Base-by-base conservation (phyloP, 1,140 invertebrate species). In the Heliothis virescens region DNA sequence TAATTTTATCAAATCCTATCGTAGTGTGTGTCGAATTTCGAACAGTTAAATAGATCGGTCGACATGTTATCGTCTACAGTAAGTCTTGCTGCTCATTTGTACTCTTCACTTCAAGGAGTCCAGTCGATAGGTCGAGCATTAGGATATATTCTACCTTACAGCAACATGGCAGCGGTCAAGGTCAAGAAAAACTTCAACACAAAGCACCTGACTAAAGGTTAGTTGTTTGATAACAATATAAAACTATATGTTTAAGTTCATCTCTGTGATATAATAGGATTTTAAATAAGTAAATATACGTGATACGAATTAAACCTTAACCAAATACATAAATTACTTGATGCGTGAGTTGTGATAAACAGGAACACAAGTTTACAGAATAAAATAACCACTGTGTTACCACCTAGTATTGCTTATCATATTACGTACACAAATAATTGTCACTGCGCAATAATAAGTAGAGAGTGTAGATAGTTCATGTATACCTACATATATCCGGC, bases 1-100 rank as follows among this genome's bases (percentile, higher is more conserved):
- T 52, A 5, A 16, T 34, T 53, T 52, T 71, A n/a, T 53, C 67
- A n/a, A 69, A 15, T 53, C 15, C 29, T 26, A 50, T 48, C 41
- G 12, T 9, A 41, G 34, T 41, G 34, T 9, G 34, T 41, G 34
- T 53, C 15, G 53, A 9, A 41, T 55, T 57, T 59, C 11, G 9
- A 26, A 26, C 11, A 73, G 48, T 59, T 57, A 21, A 15, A 15
- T 69, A 63, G 34, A n/a, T 13, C 5, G 13, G 13, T 55, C 55
- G 76, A 9, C n/a, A 83, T 81, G 79, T 50, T 83, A 78, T 81
- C 75, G 9, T 60, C 79, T 16, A 57, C 71, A 26, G 13, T 79
- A 29, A 87, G 82, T 75, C 86, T 92, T 15, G 91, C 85, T 1
- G 83, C 87, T 82, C 90, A 91, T 84, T 80, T 91, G 79, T 50